A percentile compares a stretch with the other conserved stretches of the same genome.
phyloP scores from a whole-genome alignment of 2,888 invertebrate species.

The Peribatodes rhomboidaria region DNA sequence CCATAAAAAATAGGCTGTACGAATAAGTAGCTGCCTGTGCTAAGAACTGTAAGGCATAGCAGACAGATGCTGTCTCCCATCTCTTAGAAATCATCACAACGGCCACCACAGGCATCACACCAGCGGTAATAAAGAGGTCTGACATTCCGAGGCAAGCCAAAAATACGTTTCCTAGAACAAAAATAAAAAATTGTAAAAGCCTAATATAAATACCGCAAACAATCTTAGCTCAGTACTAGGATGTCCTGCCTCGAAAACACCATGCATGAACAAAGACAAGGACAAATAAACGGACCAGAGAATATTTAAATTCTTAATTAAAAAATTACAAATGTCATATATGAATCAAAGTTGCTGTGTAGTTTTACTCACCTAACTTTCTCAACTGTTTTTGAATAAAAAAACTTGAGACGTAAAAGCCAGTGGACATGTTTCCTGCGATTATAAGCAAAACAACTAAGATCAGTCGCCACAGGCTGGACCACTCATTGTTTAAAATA shows the following conservation, averaged over 20 bases:
- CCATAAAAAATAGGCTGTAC: conserved; percentile 76
- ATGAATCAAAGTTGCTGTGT: not conserved
- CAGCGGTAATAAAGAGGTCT: conserved; percentile 89
- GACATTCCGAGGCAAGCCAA: conserved; percentile 91
- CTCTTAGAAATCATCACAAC: conserved; percentile 90
- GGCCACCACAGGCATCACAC: conserved; percentile 90
- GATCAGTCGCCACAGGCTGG: conserved; percentile 88
- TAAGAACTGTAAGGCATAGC: conserved; percentile 89
- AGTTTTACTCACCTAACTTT: conserved; percentile 54
- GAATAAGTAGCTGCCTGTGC: conserved; percentile 88
- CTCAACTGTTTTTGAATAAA: conserved; percentile 56
- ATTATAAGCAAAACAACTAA: conserved; percentile 61
- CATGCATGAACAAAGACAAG: too few relatives aligned
- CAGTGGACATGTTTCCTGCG: conserved; percentile 59
- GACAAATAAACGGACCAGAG: too few relatives aligned
- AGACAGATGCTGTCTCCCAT: conserved; percentile 86
- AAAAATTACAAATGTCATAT: too few relatives aligned
- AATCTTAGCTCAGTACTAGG: too few relatives aligned
- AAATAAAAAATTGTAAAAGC: not conserved
- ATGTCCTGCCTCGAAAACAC: too few relatives aligned
- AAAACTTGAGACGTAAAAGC: conserved; percentile 66
- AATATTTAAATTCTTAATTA: too few relatives aligned
- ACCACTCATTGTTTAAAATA: conserved; percentile 89
- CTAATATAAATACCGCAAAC: not conserved
- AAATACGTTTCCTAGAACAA: conserved; percentile 88